Conservation (phyloP, 2,113 vertebrate species). For the Salvelinus alpinus region DNA sequence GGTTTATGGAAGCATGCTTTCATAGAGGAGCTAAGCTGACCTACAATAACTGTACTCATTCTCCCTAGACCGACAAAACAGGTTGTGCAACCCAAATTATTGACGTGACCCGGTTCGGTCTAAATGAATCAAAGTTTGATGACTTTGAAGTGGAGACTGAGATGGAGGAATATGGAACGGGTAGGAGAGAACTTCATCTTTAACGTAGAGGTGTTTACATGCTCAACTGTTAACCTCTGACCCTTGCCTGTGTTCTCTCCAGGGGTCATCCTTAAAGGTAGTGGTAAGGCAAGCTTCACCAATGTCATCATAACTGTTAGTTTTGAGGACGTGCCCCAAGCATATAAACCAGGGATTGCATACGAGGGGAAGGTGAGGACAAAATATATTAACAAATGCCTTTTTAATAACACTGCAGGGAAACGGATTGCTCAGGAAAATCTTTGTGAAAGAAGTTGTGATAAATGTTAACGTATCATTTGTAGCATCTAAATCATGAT, state of each 20-base stretch:
- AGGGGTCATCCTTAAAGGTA: constrained; percentile 60
- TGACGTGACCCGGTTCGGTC: constrained; percentile 28
- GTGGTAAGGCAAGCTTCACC: constrained; percentile 23
- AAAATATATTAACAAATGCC: not conserved
- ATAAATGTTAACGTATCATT: not conserved
- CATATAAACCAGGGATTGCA: constrained; percentile 59
- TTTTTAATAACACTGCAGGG: not conserved
- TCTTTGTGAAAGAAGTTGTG: no score
- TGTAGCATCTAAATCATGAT: not conserved
- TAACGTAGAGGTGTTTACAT: not conserved
- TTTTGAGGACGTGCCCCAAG: constrained; percentile 50
- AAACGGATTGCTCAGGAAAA: no score
- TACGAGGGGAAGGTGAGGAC: constrained; percentile 69
- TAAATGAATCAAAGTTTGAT: not conserved
- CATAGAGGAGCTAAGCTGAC: not conserved
- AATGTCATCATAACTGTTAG: constrained; percentile 27
- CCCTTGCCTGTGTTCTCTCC: constrained; percentile 7
- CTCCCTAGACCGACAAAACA: constrained; percentile 61
- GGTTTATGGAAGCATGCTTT: not conserved
- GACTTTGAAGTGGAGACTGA: constrained; percentile 53
- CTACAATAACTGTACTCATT: not conserved
- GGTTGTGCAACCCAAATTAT: constrained; percentile 63
- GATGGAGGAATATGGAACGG: constrained; percentile 70
- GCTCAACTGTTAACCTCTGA: not conserved
- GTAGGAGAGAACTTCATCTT: constrained; percentile 38